Conservation (phyloP, 2,797 vertebrate genomes). For the Myotis daubentonii region DNA sequence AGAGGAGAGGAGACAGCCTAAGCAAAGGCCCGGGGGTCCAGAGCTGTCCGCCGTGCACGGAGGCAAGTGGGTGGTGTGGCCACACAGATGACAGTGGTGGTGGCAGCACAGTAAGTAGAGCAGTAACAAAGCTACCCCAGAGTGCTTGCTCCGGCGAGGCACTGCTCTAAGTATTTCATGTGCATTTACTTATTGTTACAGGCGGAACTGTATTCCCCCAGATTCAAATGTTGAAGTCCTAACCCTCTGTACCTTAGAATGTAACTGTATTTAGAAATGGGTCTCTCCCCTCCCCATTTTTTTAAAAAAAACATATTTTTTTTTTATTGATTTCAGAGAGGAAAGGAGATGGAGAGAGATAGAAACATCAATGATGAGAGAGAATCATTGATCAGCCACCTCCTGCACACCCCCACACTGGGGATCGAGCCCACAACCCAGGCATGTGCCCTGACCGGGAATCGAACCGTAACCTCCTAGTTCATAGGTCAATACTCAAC, state of each 20-base stretch:
- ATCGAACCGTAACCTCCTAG: neutral
- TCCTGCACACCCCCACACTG: neutral
- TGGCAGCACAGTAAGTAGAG: neutral
- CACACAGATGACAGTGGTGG: neutral
- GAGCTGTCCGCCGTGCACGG: neutral
- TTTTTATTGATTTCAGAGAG: neutral
- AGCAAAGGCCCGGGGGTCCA: neutral
- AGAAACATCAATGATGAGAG: neutral
- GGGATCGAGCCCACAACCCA: neutral
- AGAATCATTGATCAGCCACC: neutral
- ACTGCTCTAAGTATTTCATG: neutral
- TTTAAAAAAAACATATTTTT: no score
- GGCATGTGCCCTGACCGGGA: neutral
- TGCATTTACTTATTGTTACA: neutral
- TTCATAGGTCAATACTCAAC: neutral
- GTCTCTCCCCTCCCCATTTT: neutral
- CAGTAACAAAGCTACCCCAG: no score
- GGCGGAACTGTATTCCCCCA: no score
- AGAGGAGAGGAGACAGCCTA: accelerated
- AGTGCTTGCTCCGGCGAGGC: neutral
- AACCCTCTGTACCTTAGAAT: neutral
- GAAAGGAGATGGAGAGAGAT: neutral
- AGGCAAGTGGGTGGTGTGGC: no score
- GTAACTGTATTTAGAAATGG: neutral
- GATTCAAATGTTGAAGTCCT: neutral